Base-by-base conservation (phyloP, 2,888 invertebrate species). In the Coremacera marginata region DNA sequence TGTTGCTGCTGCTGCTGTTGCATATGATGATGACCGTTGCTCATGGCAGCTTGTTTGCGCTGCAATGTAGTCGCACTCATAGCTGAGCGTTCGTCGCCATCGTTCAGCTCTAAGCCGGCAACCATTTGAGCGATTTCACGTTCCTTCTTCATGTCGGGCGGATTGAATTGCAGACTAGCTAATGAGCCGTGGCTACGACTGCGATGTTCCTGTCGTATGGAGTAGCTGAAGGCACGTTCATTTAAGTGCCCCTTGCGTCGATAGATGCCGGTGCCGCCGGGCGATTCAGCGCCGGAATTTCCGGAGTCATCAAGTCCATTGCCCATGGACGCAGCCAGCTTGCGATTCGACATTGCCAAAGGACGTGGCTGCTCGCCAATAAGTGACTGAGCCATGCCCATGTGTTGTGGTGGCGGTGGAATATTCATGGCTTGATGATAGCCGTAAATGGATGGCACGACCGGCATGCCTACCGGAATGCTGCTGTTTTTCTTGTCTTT, bases 51-150 rank as follows among this genome's bases (percentile, higher is more conserved):
- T 57, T 82, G 81, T 27, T 88, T 88, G 76, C 88, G 85, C 51
- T 89, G 89, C 76, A 88, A 79, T n/a, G 88, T 86, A 14, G 86
- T 89, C 81, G 94, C 94, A 3, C 84, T 83, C 83, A 85, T 83
- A 44, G 44, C 44, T 3, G 81, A 81, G 0, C 84, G 82, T 2
- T 85, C 85, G 57, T 81, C 79, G 25, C 77, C 84, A n/a, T 86
- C 84, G 65, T 94, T 94, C 73, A 97, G 91, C 85, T 95, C 96
- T 83, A 97, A 90, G 25, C 96, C 97, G n/a, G 96, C 95, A 80
- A 97, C 95, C 93, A 97, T 93, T 90, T 97, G 97, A 90, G 96
- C 95, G 82, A 97, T 96, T 90, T 97, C 96, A 3, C 96, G 92
- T 89, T 96, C 96, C 88, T 96, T 96, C 88, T 96, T 96, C 88